Base-by-base conservation (phyloP, 2,113 vertebrate genomes). In the Leucopsar rothschildi region DNA sequence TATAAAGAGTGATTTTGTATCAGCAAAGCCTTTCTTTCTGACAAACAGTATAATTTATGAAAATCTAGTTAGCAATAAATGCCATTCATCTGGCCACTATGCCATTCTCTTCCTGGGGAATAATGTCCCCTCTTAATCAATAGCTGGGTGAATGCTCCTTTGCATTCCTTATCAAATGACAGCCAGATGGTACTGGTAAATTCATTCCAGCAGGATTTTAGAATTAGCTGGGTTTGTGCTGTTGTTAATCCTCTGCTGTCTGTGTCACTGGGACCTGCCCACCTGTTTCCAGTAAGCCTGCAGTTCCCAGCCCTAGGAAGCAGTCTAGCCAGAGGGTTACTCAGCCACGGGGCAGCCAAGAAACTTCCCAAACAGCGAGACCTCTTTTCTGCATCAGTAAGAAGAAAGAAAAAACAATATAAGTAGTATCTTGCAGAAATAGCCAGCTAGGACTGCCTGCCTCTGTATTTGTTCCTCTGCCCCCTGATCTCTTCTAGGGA, bases 171-270 rank as follows among this genome's bases (percentile, higher is more conserved):
- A 97, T 94, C 97, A 95, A 93, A 82, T 90, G 96, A 91, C 95
- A 95, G 96, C 96, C 98, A 98, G 98, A 98, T 99, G 98, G 98
- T 90, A 56, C 94, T 90, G 72, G 95, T 93, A 92, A 92, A 96
- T 95, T 92, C 82, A 91, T 97, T 96, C 94, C 96, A 88, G 91
- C 81, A 92, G 96, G 92, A 89, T 96, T 92, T 94, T 33, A 80
- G 96, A 90, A 93, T 97, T 97, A 96, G 96, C 94, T 93, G 95
- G 95, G 88, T 61, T 94, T 92, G 81, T 93, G 21, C 96, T 87
- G 44, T 56, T 93, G 96, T 92, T 96, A 97, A 96, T 93, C 76
- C 69, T 90, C 82, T 80, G 82, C 93, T 92, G 96, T 97, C 96
- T 96, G 97, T 50, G 70, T 82, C 68, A 39, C 69, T n/a, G 35